Conservation (phyloP, 2,113 vertebrate genomes). For the Spheniscus mendiculus region DNA sequence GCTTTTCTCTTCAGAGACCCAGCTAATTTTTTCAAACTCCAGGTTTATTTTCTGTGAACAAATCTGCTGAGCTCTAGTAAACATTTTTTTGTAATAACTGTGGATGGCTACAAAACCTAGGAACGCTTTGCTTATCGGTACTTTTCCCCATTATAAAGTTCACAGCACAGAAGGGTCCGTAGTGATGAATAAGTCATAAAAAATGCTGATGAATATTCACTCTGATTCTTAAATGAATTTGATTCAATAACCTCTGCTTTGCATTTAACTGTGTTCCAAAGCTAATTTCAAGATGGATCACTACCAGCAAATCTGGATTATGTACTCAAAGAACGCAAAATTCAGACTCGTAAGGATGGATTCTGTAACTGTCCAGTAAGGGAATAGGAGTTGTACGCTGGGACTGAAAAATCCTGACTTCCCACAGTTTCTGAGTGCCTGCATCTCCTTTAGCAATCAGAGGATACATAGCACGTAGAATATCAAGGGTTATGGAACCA, state of each 20-base stretch:
- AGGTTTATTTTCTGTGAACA: neutral
- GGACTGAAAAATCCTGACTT: neutral
- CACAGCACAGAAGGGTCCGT: neutral
- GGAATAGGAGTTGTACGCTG: neutral
- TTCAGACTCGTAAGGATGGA: fast-evolving
- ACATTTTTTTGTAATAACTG: neutral
- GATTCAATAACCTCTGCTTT: neutral
- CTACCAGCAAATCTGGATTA: neutral
- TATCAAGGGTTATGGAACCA: neutral
- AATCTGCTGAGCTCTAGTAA: neutral
- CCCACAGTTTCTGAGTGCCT: neutral
- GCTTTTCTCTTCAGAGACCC: neutral
- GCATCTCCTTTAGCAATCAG: neutral
- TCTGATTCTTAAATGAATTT: neutral
- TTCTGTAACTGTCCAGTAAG: neutral
- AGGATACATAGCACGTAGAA: neutral
- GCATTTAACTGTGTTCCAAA: neutral
- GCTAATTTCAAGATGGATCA: neutral
- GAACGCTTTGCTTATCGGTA: neutral
- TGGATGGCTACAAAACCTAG: neutral
- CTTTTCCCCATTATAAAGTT: neutral
- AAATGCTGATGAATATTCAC: neutral
- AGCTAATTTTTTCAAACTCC: neutral
- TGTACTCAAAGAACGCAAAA: neutral
- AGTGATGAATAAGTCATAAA: neutral